phyloP scores from a whole-genome alignment of 2,113 vertebrate genomes.

The Carlito syrichta region DNA sequence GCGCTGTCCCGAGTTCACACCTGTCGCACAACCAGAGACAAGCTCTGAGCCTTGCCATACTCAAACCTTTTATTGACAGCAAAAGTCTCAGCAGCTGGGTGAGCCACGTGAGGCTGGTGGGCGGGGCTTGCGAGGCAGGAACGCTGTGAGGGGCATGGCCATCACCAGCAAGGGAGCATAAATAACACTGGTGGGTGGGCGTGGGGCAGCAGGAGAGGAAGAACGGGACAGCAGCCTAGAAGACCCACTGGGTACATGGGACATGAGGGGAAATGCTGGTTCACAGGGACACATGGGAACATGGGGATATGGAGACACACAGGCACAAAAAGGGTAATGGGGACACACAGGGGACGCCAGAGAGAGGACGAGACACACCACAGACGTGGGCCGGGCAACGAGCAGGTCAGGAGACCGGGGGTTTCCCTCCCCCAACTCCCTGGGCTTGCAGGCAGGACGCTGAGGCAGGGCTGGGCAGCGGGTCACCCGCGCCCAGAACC shows the following conservation, averaged over 20 bases:
- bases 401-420: too few species aligned
- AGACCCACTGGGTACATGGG: background rate
- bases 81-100: background rate
- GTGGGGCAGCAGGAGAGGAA: background rate
- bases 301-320: background rate
- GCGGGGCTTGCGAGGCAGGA: background rate
- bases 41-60: background rate
- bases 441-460: background rate
- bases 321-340: background rate
- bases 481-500: background rate
- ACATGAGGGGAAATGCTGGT: background rate
- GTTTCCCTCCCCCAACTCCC: background rate
- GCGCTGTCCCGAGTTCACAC: rapidly evolving
- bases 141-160: background rate
- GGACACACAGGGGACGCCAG: background rate
- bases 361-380: background rate
- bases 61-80: conserved; percentile 64
- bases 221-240: background rate
- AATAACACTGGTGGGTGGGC: conserved; percentile 47
- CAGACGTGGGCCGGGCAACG: too few species aligned
- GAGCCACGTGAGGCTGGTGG: background rate
- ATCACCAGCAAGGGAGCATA: background rate
- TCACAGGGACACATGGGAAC: background rate
- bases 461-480: background rate
- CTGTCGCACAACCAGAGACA: background rate